These are phyloP conservation scores for Tuberolachnus salignus DNA, from an alignment of 2,888 invertebrate genomes.

Conservation along the genomic window DNA sequence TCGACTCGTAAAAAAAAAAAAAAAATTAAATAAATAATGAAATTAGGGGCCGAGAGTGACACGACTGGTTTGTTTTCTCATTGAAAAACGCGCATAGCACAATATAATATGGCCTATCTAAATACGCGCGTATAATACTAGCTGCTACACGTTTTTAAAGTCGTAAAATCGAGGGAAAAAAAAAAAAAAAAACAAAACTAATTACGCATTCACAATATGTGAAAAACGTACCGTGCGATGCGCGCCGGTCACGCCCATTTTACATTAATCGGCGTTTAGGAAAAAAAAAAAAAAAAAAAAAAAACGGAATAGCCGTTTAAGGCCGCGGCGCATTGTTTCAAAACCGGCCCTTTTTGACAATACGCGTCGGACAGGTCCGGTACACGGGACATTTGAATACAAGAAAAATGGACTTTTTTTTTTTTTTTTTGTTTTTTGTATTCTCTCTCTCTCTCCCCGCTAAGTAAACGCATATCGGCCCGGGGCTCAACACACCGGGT, in stretches of 20 bases:
- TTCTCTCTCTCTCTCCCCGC: no score
- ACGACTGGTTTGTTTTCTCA: slow-evolving; percentile 49
- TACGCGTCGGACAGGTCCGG: slow-evolving; percentile 47
- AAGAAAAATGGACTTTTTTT: slow-evolving; percentile 35
- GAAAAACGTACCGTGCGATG: slow-evolving; percentile 3
- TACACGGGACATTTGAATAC: slow-evolving; percentile 35
- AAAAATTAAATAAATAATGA: neutral
- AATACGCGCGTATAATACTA: neutral
- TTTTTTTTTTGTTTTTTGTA: no score
- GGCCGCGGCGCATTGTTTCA: slow-evolving; percentile 35
- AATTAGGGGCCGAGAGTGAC: slow-evolving; percentile 23
- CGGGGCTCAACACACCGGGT: slow-evolving; percentile 34
- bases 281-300: no score
- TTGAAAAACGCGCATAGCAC: slow-evolving; percentile 15
- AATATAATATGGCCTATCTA: neutral
- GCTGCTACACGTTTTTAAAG: slow-evolving; percentile 31
- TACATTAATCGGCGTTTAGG: slow-evolving; percentile 50
- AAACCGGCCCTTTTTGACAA: slow-evolving; percentile 30
- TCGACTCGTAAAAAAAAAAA: slow-evolving; percentile 5
- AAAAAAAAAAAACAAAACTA: slow-evolving; percentile 40
- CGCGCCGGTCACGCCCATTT: slow-evolving; percentile 48
- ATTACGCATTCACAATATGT: slow-evolving; percentile 39
- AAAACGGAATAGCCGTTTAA: slow-evolving; percentile 18
- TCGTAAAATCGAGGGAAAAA: slow-evolving; percentile 18
- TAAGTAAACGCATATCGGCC: slow-evolving; percentile 36